Evolutionary conservation across 2,888 invertebrate genomes (phyloP).

Genomic region (Toxonevra muliebris): DNA sequence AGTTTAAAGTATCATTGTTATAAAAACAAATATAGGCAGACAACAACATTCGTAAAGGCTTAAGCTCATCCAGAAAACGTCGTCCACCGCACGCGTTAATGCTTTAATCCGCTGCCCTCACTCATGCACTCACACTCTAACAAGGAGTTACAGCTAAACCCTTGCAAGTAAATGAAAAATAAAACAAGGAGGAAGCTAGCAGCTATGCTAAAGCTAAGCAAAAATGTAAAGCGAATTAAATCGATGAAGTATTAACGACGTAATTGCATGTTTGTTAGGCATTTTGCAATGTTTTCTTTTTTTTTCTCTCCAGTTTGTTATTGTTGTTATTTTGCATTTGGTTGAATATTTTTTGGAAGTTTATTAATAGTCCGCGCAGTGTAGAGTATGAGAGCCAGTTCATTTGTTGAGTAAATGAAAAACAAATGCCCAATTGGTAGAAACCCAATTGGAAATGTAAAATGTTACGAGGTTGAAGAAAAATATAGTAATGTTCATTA

Average conservation of each 20-base stretch:
- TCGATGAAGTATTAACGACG: constrained; percentile 64
- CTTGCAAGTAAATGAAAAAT: too few relatives aligned
- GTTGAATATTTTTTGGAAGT: too few relatives aligned
- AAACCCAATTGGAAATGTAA: too few relatives aligned
- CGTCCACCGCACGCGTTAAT: constrained; percentile 54
- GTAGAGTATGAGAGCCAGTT: too few relatives aligned
- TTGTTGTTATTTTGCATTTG: not conserved
- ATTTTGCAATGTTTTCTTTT: constrained; percentile 46
- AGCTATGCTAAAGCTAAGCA: constrained; percentile 20
- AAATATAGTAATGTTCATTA: too few relatives aligned
- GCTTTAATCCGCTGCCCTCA: constrained; percentile 53
- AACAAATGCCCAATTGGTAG: too few relatives aligned
- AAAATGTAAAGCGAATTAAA: constrained; percentile 52
- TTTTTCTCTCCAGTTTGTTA: constrained; percentile 9
- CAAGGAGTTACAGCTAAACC: too few relatives aligned
- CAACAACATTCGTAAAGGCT: constrained; percentile 6
- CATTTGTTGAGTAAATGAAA: too few relatives aligned
- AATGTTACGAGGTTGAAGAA: too few relatives aligned
- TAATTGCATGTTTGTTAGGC: constrained; percentile 62
- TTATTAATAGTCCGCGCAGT: too few relatives aligned
- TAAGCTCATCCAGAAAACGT: constrained; percentile 37
- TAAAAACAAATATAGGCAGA: constrained; percentile 20
- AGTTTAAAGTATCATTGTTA: constrained; percentile 23
- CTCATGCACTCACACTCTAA: too few relatives aligned
- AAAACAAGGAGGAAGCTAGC: constrained; percentile 3